Evolutionary conservation across 2,888 invertebrate species (phyloP), one percentile per base, ranked within the genome.

Genomic region (Himalopsyche anomala): DNA sequence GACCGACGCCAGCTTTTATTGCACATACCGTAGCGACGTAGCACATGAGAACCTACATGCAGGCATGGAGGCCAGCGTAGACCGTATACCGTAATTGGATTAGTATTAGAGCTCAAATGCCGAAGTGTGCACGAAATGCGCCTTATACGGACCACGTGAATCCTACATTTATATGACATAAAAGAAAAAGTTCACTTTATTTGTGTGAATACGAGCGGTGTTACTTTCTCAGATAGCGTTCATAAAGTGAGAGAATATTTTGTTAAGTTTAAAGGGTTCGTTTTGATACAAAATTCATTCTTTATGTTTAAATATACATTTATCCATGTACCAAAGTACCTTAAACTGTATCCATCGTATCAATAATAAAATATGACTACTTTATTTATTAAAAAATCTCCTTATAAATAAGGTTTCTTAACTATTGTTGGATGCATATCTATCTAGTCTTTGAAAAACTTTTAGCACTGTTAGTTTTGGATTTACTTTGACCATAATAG

Each of bases 101-200:
- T 74, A 74, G 36, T 74, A 36, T 74, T 74, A 62, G 74, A 74
- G 74, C 74, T 74, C 74, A 74, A 28, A 74, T 74, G 36, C 74
- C 74, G 74, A 74, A 74, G 74, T 74, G 74, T 74, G 74, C 38
- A 74, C 12, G 74, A 74, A 74, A 74, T 74, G 74, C 74, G 74
- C 74, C 74, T 74, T 36, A 36, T 36, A 36, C 36, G 74, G 36
- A 38, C 74, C 38, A 36, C 38, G 74, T 74, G 74, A 74, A 74
- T 15, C 74, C 74, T 74, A 74, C 74, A 74, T 74, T 38, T 74
- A 74, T 69, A 69, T 38, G 36, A 38, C 74, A 74, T 74, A 74
- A 36, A 74, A 36, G 74, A 74, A 74, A 74, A 38, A 74, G 74
- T 74, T 38, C 74, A 74, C 15, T 74, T 74, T 74, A 74, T 74